phyloP scores from a whole-genome alignment of 2,888 invertebrate species.

The Barypeithes pellucidus region DNA sequence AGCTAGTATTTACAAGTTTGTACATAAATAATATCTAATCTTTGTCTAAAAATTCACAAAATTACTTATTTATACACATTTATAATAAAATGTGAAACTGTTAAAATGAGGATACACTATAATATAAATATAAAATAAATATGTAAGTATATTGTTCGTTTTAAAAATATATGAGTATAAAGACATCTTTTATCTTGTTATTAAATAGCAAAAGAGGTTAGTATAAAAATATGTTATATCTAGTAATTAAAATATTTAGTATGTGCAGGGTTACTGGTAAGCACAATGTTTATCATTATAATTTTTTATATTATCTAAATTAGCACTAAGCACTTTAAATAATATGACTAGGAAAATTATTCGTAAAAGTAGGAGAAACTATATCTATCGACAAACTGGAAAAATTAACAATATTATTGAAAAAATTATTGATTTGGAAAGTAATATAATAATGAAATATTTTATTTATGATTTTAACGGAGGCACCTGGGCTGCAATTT shows the following conservation, averaged over 20 bases:
- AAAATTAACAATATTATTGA: not conserved
- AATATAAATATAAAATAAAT: too few species aligned
- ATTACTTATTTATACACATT: not conserved
- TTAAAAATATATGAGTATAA: conserved; percentile 14
- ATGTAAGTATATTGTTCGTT: too few species aligned
- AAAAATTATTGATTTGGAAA: not conserved
- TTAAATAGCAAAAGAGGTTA: not conserved
- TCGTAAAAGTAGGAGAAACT: not conserved
- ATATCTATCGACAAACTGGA: not conserved
- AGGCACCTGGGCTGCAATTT: too few species aligned
- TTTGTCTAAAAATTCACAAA: conserved; percentile 11
- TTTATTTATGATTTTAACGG: too few species aligned
- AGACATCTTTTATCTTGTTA: not conserved
- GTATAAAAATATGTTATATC: not conserved
- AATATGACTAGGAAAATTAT: not conserved
- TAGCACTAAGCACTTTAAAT: not conserved
- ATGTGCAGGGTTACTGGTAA: not conserved
- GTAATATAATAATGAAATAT: too few species aligned
- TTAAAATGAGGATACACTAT: not conserved
- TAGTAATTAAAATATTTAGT: conserved; percentile 5
- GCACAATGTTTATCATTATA: not conserved
- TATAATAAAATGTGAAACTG: conserved; percentile 18
- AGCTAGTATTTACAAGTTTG: conserved; percentile 7
- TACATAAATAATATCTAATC: conserved; percentile 10
- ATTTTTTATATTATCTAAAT: not conserved